Base-by-base conservation (phyloP, 2,797 vertebrate genomes). In the Corythornis leucogaster region DNA sequence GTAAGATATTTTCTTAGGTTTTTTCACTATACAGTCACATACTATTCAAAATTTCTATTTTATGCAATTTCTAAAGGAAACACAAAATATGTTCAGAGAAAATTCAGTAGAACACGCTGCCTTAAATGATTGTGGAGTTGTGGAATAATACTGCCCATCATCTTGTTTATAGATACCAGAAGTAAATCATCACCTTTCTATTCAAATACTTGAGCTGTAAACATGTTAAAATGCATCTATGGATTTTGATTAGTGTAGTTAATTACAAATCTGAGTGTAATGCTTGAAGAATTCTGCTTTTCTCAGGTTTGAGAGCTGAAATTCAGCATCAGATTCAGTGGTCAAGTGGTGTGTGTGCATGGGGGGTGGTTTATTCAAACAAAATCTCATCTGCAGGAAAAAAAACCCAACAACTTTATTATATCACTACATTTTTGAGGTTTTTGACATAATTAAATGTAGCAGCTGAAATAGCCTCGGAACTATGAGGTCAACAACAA, bases 401-500 rank as follows among this genome's bases (percentile, higher is more conserved):
- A 6, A 31, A 51, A 51, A 3, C 38, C 38, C 38, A 14, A 48
- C 19, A 93, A 85, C n/a, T 90, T 94, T 90, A 63, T 81, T 61
- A 20, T 50, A 87, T 54, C 35, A 68, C 64, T 35, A 82, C 5
- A 13, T 75, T 96, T 91, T 85, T 46, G 12, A 85, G 30, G 11
- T 0, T 11, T 86, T 74, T 76, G 35, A 43, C 26, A 63, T 51
- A 2, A 66, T 38, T 63, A 80, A 45, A 63, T 94, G 85, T 89
- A 88, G 93, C 87, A 91, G 58, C 45, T 87, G 93, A 91, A 90
- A 87, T n/a, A 95, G 91, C 62, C 85, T 95, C 94, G 95, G 83
- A 94, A 79, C 62, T 87, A 62, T 71, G 90, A 87, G 73, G 79
- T 66, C 80, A 85, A 90, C 63, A 96, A 51, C 4, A 85, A 16